Conservation (phyloP, 2,113 vertebrate species). For the Mormoops blainvillei region DNA sequence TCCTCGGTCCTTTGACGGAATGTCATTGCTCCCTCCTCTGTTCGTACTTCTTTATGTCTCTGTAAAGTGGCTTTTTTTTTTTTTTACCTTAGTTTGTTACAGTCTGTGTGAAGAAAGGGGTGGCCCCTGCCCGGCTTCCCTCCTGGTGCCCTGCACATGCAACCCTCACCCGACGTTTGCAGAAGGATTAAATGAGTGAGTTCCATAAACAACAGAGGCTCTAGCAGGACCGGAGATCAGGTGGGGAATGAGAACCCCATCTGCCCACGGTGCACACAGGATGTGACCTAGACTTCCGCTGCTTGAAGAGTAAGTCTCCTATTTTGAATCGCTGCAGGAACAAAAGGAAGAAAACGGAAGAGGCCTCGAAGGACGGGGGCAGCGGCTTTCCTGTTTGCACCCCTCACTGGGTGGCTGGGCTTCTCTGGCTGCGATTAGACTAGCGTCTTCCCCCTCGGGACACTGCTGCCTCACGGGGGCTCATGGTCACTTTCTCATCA, state of each 20-base stretch:
- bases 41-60: neutral
- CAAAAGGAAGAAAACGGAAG: neutral
- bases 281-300: constrained; percentile 32
- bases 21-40: neutral
- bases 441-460: neutral
- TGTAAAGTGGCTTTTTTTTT: neutral
- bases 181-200: neutral
- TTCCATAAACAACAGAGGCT: neutral
- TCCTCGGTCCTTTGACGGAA: neutral
- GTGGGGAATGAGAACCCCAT: neutral
- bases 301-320: neutral
- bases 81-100: neutral
- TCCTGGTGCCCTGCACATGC: neutral
- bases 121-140: neutral
- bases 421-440: neutral
- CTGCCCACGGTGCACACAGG: neutral
- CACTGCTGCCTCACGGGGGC: too few relatives aligned
- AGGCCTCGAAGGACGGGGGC: neutral
- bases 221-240: neutral
- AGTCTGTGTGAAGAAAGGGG: neutral
- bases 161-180: neutral
- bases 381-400: neutral
- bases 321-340: neutral
- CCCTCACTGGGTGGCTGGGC: neutral
- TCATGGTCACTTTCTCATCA: neutral